Conservation (phyloP, 1,140 invertebrate genomes). For the Phthorimaea operculella region DNA sequence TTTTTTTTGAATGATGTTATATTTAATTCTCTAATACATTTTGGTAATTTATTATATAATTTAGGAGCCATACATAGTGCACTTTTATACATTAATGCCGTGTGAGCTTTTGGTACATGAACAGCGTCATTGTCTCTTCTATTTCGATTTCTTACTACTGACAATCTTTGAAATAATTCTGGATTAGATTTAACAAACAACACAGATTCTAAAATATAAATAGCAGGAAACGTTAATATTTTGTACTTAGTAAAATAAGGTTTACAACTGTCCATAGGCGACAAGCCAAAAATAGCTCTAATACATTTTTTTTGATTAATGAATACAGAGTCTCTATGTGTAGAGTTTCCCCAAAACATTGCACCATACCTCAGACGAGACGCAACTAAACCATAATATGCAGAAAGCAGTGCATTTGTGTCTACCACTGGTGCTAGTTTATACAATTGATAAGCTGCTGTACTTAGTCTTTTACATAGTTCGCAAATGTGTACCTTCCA, state of each 20-base stretch:
- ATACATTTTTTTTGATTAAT: slow-evolving; percentile 1
- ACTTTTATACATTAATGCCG: neutral
- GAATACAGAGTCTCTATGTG: neutral
- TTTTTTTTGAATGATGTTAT: too few species aligned
- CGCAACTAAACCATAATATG: neutral
- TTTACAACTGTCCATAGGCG: neutral
- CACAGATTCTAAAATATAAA: neutral
- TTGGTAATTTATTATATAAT: neutral
- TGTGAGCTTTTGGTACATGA: neutral
- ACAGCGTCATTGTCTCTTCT: neutral
- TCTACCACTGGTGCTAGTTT: neutral
- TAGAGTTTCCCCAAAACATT: slow-evolving; percentile 5
- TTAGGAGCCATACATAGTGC: neutral
- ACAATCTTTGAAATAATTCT: neutral
- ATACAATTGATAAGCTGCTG: neutral
- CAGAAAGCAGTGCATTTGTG: neutral
- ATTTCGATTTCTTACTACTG: neutral
- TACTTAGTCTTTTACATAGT: slow-evolving; percentile 4
- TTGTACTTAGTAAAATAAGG: neutral
- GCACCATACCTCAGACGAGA: neutral
- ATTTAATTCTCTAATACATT: neutral
- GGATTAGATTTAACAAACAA: neutral
- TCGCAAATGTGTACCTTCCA: neutral
- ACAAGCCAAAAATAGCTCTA: neutral
- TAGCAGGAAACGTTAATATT: slow-evolving; percentile 1